These are phyloP conservation scores for Sisor rabdophorus DNA, from an alignment of 2,113 vertebrate species.

Conservation along the genomic window DNA sequence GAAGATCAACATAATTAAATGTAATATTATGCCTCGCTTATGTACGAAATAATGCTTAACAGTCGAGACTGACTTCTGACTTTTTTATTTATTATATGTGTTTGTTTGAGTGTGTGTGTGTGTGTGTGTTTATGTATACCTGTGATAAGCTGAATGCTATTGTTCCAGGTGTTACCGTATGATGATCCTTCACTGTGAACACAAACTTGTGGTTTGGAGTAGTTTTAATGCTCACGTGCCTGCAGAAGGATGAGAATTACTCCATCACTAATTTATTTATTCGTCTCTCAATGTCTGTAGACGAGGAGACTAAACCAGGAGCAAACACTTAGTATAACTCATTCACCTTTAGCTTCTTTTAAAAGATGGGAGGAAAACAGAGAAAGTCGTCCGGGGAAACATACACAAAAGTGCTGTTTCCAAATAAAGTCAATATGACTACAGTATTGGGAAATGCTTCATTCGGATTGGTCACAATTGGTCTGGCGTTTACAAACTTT, in stretches of 20 bases:
- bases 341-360: background rate
- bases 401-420: background rate
- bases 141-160: conserved; percentile 96
- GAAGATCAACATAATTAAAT: no score
- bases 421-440: background rate
- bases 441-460: background rate
- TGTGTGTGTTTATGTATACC: conserved; percentile 65
- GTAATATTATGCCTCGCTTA: no score
- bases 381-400: background rate
- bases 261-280: background rate
- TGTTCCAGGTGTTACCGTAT: conserved; percentile 82
- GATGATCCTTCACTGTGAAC: conserved; percentile 87
- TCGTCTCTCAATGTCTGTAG: background rate
- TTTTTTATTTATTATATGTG: background rate
- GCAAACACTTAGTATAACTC: background rate
- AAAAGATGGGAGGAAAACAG: background rate
- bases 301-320: background rate
- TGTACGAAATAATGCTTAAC: background rate
- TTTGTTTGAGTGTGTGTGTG: background rate
- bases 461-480: background rate
- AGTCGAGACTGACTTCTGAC: background rate
- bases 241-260: conserved; percentile 51
- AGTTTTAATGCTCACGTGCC: conserved; percentile 91
- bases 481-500: background rate
- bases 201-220: conserved; percentile 88